These are phyloP conservation scores for Crossocerus cetratus DNA, from an alignment of 2,888 invertebrate genomes.

Conservation along the genomic window DNA sequence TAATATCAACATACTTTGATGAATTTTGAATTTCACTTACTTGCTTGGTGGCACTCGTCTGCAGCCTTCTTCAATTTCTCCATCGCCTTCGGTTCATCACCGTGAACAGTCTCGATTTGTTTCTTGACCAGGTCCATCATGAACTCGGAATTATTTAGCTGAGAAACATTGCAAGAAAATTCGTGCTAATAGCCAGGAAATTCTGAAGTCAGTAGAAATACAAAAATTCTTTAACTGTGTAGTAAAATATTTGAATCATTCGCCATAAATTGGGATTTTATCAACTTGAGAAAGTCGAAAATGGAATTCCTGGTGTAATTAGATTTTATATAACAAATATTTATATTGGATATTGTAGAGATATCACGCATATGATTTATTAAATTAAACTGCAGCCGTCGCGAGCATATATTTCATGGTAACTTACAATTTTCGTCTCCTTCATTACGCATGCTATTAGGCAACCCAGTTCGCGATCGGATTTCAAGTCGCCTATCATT, in stretches of 20 bases:
- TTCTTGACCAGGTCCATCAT: not conserved
- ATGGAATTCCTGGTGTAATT: too few species aligned
- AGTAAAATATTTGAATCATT: not conserved
- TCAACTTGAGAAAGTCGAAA: not conserved
- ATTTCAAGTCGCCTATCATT: not conserved
- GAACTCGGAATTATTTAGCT: conserved; percentile 15
- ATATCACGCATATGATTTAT: too few species aligned
- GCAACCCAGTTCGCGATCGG: not conserved
- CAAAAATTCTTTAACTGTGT: not conserved
- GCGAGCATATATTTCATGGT: too few species aligned
- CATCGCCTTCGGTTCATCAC: not conserved
- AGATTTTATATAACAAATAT: too few species aligned
- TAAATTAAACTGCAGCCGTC: too few species aligned
- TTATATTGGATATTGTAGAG: too few species aligned
- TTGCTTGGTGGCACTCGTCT: not conserved
- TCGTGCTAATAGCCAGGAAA: not conserved
- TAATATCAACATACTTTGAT: not conserved
- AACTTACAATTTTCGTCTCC: not conserved
- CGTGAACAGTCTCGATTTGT: not conserved
- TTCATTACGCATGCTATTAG: not conserved
- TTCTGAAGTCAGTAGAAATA: too few species aligned
- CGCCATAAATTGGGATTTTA: not conserved
- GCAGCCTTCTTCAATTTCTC: accelerated
- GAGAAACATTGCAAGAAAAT: not conserved
- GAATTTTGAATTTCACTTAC: not conserved